Base-by-base conservation (phyloP, 2,888 invertebrate genomes). In the Cerastis rubricosa region DNA sequence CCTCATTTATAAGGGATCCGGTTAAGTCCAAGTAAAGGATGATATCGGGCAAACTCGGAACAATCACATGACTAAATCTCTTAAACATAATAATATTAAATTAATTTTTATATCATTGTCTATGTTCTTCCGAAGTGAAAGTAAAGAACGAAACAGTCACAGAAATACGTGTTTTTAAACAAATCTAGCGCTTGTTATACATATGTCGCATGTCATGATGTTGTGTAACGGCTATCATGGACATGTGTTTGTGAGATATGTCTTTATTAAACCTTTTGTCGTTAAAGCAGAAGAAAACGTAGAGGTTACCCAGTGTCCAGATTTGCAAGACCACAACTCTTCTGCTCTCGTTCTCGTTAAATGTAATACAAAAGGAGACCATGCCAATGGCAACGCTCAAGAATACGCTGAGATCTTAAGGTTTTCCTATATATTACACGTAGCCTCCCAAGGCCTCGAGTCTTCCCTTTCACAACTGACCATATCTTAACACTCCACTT, bases 51-150 rank as follows among this genome's bases (percentile, higher is more conserved):
- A 9, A 63, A 45, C 22, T 22, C 14, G 22, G 43, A 70, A 29
- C 22, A 67, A 67, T 35, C 25, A 29, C n/a, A 45, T 47, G 29
- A 65, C 7, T 29, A 25, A 43, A 49, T 19, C 2, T n/a, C n/a
- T 6, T 4, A 25, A 69, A 12, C 45, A 45, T 9, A 57, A 14
- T 22, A 22, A 35, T 19, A n/a, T 61, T n/a, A 8, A 35, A 71
- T 17, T 25, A 22, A 51, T 73, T 65, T 0, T 40, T 19, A 68
- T 74, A 68, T 40, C 6, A 43, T 45, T 51, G 25, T 51, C 19
- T 43, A 29, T 35, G 35, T 47, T 69, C 22, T 17, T 45, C 19
- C 47, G 5, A 59, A 76, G 81, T 72, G 85, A 80, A 83, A 85
- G 82, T 80, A 45, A 70, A 70, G 66, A 81, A 78, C 67, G 63